Evolutionary conservation across 2,797 vertebrate species (phyloP).

Genomic region (Corythornis leucogaster): DNA sequence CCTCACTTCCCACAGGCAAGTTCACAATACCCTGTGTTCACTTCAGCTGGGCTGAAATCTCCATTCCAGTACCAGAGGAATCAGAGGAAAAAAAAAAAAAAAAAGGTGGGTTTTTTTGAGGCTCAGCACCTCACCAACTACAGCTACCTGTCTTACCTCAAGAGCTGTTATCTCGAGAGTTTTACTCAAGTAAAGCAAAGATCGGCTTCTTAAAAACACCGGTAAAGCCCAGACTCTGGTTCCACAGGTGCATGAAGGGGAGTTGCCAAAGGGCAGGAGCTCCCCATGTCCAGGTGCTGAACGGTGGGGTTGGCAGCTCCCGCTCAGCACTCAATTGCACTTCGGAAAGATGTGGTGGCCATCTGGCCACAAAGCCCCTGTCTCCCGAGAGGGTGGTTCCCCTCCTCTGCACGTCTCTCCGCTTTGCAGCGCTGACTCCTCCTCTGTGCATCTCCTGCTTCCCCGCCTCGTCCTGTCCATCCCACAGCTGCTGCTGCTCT

Average conservation of each 20-base stretch:
- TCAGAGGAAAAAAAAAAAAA: neutral
- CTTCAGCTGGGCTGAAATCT: neutral
- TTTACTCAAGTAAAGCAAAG: neutral
- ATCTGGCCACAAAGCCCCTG: neutral
- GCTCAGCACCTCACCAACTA: neutral
- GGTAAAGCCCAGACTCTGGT: neutral
- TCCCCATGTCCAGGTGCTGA: neutral
- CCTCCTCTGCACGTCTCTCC: neutral
- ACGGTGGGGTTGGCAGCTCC: neutral
- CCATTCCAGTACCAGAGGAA: neutral
- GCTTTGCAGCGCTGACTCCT: neutral
- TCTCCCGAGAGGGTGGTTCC: neutral
- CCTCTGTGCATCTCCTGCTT: neutral
- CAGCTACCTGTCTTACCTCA: neutral
- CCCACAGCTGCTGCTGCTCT: neutral
- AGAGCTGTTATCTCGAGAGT: neutral
- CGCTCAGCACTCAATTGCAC: neutral
- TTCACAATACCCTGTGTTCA: neutral
- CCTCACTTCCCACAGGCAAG: fast-evolving
- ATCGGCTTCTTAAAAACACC: neutral
- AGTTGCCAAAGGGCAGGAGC: neutral
- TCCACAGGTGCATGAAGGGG: neutral
- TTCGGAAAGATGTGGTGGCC: neutral
- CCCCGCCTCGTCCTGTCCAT: fast-evolving
- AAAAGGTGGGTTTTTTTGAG: too few species aligned